These are phyloP conservation scores for Drosophila nannoptera DNA, from an alignment of 1,140 invertebrate species.

Conservation along the genomic window DNA sequence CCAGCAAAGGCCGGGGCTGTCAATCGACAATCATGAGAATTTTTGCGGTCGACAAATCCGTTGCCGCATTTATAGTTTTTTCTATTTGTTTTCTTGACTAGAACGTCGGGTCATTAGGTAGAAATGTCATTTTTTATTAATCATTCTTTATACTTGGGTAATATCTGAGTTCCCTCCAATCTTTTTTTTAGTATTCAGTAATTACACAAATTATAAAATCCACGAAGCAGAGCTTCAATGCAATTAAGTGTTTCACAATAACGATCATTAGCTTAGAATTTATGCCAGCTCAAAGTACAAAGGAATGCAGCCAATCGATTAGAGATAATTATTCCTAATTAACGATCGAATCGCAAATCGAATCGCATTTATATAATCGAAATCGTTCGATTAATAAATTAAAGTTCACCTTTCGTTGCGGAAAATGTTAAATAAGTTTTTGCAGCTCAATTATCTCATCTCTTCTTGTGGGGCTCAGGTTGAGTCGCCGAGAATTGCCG, in stretches of 20 bases:
- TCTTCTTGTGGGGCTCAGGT: too few relatives aligned
- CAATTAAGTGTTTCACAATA: constrained; percentile 55
- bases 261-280: constrained; percentile 59
- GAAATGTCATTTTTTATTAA: constrained; percentile 1
- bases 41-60: constrained; percentile 64
- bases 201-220: constrained; percentile 59
- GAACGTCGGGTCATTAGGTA: constrained; percentile 51
- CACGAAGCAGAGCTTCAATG: constrained; percentile 36
- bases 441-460: too few relatives aligned
- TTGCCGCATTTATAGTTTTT: constrained; percentile 38
- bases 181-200: constrained; percentile 19
- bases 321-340: too few relatives aligned
- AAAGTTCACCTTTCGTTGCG: too few relatives aligned
- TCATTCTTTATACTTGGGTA: constrained; percentile 21
- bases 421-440: too few relatives aligned
- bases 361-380: too few relatives aligned
- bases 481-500: not conserved
- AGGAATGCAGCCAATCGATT: not conserved
- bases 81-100: constrained; percentile 1
- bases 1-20: constrained; percentile 24
- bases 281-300: constrained; percentile 44
- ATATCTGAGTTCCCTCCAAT: constrained; percentile 39
- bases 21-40: constrained; percentile 71
- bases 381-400: too few relatives aligned
- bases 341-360: too few relatives aligned